A percentile compares a stretch with the other conserved stretches of the same genome.
Evolutionary conservation across 1,140 invertebrate genomes (phyloP).

Genomic region (Zaprionus taronus): DNA sequence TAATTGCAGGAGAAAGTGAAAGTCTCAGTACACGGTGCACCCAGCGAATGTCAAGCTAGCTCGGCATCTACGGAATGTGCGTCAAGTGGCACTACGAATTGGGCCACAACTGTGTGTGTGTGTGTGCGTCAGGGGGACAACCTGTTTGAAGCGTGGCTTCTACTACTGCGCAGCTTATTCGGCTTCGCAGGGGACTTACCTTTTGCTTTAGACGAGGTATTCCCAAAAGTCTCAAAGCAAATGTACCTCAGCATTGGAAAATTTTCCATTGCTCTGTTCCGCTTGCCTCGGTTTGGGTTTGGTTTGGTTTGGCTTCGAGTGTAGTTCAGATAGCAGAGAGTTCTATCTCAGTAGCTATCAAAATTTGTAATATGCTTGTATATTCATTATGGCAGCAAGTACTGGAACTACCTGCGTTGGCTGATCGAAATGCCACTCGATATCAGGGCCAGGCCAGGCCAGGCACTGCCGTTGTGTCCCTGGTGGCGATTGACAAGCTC

Average conservation of each 20-base stretch:
- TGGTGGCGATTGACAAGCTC: conserved; percentile 46
- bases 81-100: conserved; percentile 9
- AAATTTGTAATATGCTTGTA: conserved; percentile 13
- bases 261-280: conserved; percentile 61
- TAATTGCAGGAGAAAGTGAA: conserved; percentile 62
- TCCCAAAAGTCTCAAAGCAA: conserved; percentile 6
- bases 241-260: conserved; percentile 12
- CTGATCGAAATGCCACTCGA: conserved; percentile 15
- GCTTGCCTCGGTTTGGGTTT: background rate
- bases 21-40: conserved; percentile 29
- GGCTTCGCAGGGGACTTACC: conserved; percentile 12
- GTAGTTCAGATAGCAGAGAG: conserved; percentile 5
- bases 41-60: conserved; percentile 26
- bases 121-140: background rate
- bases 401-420: background rate
- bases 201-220: background rate
- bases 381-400: conserved; percentile 20
- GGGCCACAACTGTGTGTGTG: background rate
- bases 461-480: conserved; percentile 9
- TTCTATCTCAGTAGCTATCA: conserved; percentile 15
- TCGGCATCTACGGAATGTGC: conserved; percentile 22
- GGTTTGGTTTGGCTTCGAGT: background rate
- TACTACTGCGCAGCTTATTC: conserved; percentile 24
- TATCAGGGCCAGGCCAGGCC: conserved; percentile 19
- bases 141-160: conserved; percentile 13